Evolutionary conservation across 37 sponge, comb jelly and placozoan species (phyloP).

Genomic region (Chondrilla cf. caribensis): DNA sequence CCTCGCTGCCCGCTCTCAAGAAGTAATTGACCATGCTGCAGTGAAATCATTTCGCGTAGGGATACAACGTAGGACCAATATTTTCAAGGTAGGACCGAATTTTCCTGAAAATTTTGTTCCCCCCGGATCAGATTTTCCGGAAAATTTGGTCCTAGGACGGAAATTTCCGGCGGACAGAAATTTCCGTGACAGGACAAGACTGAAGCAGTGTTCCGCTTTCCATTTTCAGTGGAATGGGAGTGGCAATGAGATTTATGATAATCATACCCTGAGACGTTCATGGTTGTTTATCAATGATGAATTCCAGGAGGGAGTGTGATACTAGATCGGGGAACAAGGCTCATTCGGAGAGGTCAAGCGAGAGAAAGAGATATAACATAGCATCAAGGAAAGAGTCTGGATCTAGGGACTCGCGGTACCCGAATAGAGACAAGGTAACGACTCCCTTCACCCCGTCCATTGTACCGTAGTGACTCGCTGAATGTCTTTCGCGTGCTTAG

Average conservation of each 20-base stretch:
- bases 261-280: no score
- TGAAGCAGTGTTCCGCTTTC: no score
- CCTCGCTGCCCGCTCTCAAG: not conserved
- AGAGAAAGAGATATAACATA: not conserved
- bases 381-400: not conserved
- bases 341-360: not conserved
- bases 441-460: not conserved
- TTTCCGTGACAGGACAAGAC: not conserved
- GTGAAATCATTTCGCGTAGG: no score
- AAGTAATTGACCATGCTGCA: no score
- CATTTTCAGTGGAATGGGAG: no score
- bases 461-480: not conserved
- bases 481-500: not conserved
- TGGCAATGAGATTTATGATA: no score
- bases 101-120: not conserved
- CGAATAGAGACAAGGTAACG: not conserved
- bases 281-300: no score
- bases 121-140: not conserved
- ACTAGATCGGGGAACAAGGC: not conserved
- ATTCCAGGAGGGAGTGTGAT: slow-evolving; percentile 5
- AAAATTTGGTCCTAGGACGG: not conserved
- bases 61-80: not conserved
- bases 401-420: not conserved
- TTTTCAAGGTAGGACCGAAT: not conserved
- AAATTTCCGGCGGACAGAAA: not conserved